These are phyloP conservation scores for Mobula hypostoma DNA, from an alignment of 2,113 vertebrate genomes.

Conservation along the genomic window DNA sequence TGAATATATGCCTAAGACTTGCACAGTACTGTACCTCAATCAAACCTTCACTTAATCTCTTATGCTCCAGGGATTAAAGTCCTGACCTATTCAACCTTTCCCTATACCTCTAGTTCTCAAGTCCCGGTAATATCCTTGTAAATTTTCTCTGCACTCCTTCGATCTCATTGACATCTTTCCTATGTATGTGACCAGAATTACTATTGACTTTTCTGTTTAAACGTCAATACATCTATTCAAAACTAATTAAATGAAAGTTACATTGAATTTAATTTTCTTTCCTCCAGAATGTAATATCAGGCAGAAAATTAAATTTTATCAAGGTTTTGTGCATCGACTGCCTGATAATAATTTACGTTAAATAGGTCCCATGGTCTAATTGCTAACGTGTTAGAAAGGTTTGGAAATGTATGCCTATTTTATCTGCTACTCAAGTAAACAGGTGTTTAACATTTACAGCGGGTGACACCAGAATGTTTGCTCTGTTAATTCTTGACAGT, in stretches of 20 bases:
- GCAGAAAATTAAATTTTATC: neutral
- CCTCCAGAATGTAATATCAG: neutral
- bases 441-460: neutral
- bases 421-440: neutral
- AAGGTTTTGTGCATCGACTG: neutral
- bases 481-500: constrained; percentile 20
- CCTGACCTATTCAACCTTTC: too few relatives aligned
- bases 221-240: too few relatives aligned
- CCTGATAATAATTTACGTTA: neutral
- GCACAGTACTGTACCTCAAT: too few relatives aligned
- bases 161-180: too few relatives aligned
- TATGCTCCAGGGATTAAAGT: too few relatives aligned
- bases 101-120: too few relatives aligned
- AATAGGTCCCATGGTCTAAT: neutral
- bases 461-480: neutral
- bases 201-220: too few relatives aligned
- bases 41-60: too few relatives aligned
- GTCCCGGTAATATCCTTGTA: too few relatives aligned
- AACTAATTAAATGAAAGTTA: neutral
- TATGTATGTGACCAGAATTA: too few relatives aligned
- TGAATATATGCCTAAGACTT: too few relatives aligned
- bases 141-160: too few relatives aligned
- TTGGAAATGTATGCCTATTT: neutral
- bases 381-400: neutral
- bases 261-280: neutral